phyloP scores from a whole-genome alignment of 2,113 vertebrate genomes.

The Mobula birostris region DNA sequence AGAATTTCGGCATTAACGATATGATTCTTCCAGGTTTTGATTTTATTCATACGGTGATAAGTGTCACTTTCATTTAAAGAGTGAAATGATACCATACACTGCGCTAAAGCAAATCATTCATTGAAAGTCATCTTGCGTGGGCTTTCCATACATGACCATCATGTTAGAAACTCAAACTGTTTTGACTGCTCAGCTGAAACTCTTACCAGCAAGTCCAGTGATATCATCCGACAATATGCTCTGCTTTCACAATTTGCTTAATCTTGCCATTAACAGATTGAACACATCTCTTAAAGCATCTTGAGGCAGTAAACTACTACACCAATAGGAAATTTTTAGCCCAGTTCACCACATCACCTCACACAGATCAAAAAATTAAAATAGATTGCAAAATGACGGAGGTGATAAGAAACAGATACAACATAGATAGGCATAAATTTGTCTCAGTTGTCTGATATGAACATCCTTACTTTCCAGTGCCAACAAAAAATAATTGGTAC shows the following conservation, averaged over 20 bases:
- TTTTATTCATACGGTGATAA: conserved; percentile 12
- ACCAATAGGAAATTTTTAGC: no score
- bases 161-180: background rate
- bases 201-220: background rate
- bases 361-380: no score
- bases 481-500: background rate
- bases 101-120: background rate
- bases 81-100: background rate
- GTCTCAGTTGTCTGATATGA: background rate
- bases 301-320: no score
- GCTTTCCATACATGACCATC: background rate
- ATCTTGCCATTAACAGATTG: no score
- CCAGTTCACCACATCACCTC: no score
- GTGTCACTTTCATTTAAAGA: background rate
- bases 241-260: background rate
- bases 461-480: background rate
- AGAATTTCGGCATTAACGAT: background rate
- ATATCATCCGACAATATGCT: background rate
- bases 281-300: no score
- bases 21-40: conserved; percentile 15
- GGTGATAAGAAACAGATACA: background rate
- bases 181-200: background rate
- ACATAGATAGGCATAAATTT: background rate
- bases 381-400: background rate
- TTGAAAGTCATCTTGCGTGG: background rate